Evolutionary conservation across 2,797 vertebrate genomes (phyloP), one percentile per base, ranked within the genome.

Genomic region (Myotis vivesi): DNA sequence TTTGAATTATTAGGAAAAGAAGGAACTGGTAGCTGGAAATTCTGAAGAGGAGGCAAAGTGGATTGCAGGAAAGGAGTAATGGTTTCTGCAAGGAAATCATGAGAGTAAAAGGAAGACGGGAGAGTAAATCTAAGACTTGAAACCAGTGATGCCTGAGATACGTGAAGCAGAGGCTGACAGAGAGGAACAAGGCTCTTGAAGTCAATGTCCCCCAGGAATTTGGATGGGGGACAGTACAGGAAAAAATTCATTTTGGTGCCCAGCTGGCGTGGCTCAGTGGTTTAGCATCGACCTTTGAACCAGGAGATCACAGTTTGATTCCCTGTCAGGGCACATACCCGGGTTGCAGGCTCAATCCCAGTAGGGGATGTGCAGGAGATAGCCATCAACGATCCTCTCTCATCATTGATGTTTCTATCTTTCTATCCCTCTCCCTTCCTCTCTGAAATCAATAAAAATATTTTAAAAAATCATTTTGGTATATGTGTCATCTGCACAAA

Each of bases 1-100:
- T 64, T 55, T 92, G 41, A 92, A 41, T 88, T 23, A 77, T 82
- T 88, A 94, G 83, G 62, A 76, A 84, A 92, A 85, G 59, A 94
- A 71, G 25, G n/a, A 83, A n/a, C 22, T 16, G 6, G 23, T n/a
- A 62, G 8, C 64, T 85, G 57, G 55, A 19, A 88, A 77, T 81
- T 91, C 28, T 87, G 86, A 64, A 72, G 44, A 85, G 23, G 33
- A 82, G 44, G 36, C 4, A 72, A 44, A 94, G 38, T 86, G 33
- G 38, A 69, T 6, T 66, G 7, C 20, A 85, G 71, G 38, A 46
- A 95, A 83, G 49, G 51, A 81, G 4, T n/a, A 49, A 33, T 30
- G 19, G 49, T 79, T 66, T 77, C 83, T 49, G 5, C 4, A 79
- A 53, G 59, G 49, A 68, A 89, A 83, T 20, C n/a, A 4, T 33